Conservation (phyloP, 2,113 vertebrate species). For the Pachycephala philippinensis region DNA sequence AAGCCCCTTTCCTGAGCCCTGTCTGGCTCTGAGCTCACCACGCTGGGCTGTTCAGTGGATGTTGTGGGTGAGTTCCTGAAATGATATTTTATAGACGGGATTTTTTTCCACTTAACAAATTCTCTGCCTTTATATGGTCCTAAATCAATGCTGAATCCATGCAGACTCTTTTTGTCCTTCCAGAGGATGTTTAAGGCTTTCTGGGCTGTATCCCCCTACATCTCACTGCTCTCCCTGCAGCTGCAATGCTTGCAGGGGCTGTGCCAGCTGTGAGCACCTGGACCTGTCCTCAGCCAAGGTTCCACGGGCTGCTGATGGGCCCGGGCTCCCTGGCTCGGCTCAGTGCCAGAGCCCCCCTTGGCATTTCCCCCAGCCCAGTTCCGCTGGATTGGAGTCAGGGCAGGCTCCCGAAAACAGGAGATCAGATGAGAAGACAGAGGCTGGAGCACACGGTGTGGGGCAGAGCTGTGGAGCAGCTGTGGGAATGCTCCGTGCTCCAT, state of each 20-base stretch:
- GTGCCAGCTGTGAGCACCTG: background rate
- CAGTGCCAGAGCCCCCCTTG: background rate
- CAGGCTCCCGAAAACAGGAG: background rate
- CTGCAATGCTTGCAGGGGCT: background rate
- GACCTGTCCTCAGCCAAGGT: background rate
- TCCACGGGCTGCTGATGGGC: rapidly evolving
- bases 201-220: background rate
- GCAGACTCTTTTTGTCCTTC: background rate
- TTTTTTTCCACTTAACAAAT: background rate
- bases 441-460: background rate
- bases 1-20: background rate
- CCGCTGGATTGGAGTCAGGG: no score
- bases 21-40: background rate
- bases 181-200: background rate
- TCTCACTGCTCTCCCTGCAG: background rate
- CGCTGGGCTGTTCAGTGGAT: background rate
- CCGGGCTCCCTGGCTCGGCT: background rate
- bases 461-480: background rate
- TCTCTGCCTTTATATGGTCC: background rate
- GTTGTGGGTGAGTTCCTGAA: background rate
- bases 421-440: background rate
- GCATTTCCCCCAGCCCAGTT: background rate
- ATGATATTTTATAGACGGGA: background rate
- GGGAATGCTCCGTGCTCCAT: rapidly evolving
- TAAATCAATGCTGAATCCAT: background rate